Conservation (phyloP, 2,888 invertebrate genomes). For the Eupithecia subfuscata region DNA sequence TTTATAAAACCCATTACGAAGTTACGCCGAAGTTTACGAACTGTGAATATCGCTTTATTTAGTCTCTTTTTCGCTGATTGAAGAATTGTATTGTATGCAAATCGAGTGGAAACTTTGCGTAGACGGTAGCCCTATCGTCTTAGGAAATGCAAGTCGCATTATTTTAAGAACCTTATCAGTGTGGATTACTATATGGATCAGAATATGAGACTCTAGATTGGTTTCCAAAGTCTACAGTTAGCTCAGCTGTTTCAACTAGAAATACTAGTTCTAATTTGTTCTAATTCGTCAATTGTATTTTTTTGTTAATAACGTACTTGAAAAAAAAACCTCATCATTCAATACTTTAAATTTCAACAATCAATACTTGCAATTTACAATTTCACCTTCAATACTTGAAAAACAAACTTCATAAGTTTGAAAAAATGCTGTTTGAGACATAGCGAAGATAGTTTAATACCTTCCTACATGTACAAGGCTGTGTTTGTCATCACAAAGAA, state of each 20-base stretch:
- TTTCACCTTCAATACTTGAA: too few species aligned
- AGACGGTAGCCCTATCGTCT: neutral
- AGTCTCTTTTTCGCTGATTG: slow-evolving; percentile 38
- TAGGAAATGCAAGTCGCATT: neutral
- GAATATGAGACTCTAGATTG: neutral
- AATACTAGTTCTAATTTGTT: too few species aligned
- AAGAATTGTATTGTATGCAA: slow-evolving; percentile 24
- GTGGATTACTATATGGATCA: neutral
- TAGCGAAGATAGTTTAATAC: too few species aligned
- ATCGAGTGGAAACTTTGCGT: slow-evolving; percentile 1
- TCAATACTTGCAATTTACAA: too few species aligned
- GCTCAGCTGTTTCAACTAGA: too few species aligned
- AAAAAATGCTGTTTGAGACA: too few species aligned
- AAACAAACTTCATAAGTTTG: too few species aligned
- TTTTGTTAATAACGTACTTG: too few species aligned
- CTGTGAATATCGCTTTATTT: slow-evolving; percentile 59
- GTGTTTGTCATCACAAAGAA: neutral
- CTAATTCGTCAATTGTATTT: too few species aligned
- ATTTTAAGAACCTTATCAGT: neutral
- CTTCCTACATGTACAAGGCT: too few species aligned
- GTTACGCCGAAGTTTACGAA: slow-evolving; percentile 63
- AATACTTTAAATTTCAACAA: too few species aligned
- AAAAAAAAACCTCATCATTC: too few species aligned
- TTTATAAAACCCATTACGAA: slow-evolving; percentile 65
- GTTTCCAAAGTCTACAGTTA: neutral